Conservation (phyloP, 2,888 invertebrate genomes). For the Sthenelais limicola region DNA sequence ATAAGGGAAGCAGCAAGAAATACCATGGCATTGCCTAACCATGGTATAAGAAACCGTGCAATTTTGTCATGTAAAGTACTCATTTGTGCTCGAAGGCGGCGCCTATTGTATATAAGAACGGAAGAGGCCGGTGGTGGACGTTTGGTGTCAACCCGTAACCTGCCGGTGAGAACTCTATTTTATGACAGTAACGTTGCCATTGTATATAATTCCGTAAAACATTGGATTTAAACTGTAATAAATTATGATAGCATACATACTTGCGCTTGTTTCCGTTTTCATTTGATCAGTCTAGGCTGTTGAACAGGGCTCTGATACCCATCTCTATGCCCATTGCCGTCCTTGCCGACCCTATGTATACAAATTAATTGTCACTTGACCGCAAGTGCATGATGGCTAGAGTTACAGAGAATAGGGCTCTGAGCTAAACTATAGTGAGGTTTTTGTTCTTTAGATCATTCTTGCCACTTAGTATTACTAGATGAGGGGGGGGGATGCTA, state of each 20-base stretch:
- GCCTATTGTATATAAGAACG: conserved; percentile 24
- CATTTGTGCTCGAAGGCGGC: conserved; percentile 17
- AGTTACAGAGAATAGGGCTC: too few species aligned
- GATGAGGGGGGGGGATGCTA: too few species aligned
- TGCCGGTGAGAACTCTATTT: conserved; percentile 33
- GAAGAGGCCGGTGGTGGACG: conserved; percentile 4
- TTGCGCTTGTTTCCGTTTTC: neutral
- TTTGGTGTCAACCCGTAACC: neutral
- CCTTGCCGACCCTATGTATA: too few species aligned
- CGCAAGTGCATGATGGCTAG: too few species aligned
- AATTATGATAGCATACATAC: conserved; percentile 37
- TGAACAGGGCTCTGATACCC: too few species aligned
- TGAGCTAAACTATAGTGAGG: too few species aligned
- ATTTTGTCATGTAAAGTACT: conserved; percentile 37
- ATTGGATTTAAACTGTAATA: conserved; percentile 39
- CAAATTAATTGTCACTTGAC: too few species aligned
- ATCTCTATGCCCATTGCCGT: too few species aligned
- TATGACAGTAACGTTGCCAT: conserved; percentile 38
- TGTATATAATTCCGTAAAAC: conserved; percentile 37
- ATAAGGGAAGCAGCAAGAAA: conserved; percentile 11
- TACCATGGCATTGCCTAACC: too few species aligned
- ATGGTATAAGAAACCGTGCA: conserved; percentile 36
- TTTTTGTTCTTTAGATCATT: too few species aligned
- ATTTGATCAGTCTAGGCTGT: too few species aligned
- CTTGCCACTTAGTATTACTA: too few species aligned